These are phyloP conservation scores for Germaria angustata DNA, from an alignment of 2,888 invertebrate species.

Conservation along the genomic window DNA sequence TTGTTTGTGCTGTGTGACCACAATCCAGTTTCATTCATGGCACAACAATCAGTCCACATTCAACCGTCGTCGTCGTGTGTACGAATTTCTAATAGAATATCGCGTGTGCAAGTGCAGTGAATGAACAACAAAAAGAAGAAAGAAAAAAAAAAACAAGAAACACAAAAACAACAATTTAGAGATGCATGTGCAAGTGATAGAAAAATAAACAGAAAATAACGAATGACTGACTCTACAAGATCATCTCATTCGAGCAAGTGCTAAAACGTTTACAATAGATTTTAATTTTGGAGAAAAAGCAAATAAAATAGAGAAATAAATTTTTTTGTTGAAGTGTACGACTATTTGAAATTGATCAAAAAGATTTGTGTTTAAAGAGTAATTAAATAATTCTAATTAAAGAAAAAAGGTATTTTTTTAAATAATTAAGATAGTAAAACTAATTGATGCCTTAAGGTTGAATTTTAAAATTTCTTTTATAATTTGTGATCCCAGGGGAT, in stretches of 20 bases:
- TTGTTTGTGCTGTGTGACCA: conserved; percentile 52
- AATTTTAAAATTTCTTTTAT: neutral
- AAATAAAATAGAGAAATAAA: neutral
- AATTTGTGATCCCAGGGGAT: neutral
- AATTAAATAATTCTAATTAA: neutral
- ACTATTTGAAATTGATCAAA: conserved; percentile 1
- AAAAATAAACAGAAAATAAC: conserved; percentile 36
- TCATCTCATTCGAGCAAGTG: conserved; percentile 19
- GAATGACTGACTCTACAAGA: conserved; percentile 28
- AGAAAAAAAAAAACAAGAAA: conserved; percentile 2
- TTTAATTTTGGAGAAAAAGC: neutral
- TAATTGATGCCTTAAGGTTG: neutral
- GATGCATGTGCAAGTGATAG: conserved; percentile 46
- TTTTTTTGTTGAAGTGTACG: neutral
- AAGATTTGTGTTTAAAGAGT: neutral
- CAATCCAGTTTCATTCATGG: conserved; percentile 76
- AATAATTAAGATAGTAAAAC: neutral
- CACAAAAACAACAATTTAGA: conserved; percentile 23
- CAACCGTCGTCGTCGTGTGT: conserved; percentile 75
- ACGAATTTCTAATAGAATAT: conserved; percentile 50
- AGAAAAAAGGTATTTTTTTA: conserved; percentile 2
- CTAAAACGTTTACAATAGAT: neutral
- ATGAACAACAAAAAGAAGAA: neutral
- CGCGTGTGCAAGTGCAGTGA: conserved; percentile 59
- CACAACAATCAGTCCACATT: conserved; percentile 75